phyloP scores from a whole-genome alignment of 1,140 invertebrate genomes.

The Maniola jurtina region DNA sequence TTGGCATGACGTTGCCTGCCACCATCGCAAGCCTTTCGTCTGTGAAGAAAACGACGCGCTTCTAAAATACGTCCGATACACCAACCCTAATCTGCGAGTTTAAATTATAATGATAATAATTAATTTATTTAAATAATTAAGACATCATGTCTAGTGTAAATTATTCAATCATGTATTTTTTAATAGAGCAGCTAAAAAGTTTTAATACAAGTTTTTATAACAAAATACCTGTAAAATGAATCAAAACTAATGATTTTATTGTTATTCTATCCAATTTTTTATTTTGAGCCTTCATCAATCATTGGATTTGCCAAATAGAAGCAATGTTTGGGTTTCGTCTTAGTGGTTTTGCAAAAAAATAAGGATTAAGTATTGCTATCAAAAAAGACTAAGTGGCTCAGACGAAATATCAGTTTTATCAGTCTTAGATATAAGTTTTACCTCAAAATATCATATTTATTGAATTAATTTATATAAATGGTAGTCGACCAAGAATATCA shows the following conservation, averaged over 20 bases:
- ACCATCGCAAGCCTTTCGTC: slow-evolving; percentile 90
- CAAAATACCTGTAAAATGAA: too few relatives aligned
- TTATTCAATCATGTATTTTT: neutral
- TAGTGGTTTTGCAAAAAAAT: too few relatives aligned
- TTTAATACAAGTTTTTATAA: too few relatives aligned
- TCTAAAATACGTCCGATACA: slow-evolving; percentile 88
- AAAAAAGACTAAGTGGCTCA: too few relatives aligned
- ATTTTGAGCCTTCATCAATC: too few relatives aligned
- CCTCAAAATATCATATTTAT: slow-evolving; percentile 62
- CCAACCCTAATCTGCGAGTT: slow-evolving; percentile 85
- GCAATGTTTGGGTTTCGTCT: too few relatives aligned
- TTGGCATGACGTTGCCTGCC: slow-evolving; percentile 93
- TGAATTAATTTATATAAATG: slow-evolving; percentile 52
- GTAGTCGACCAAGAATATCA: slow-evolving; percentile 30
- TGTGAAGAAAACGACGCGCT: slow-evolving; percentile 91
- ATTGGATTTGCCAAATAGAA: too few relatives aligned
- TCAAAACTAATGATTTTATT: too few relatives aligned
- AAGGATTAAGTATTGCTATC: too few relatives aligned
- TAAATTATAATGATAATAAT: slow-evolving; percentile 66
- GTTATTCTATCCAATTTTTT: too few relatives aligned
- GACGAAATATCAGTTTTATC: too few relatives aligned
- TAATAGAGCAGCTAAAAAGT: too few relatives aligned
- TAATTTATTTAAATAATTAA: neutral
- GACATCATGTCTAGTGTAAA: slow-evolving; percentile 1
- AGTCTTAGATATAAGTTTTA: slow-evolving; percentile 42